Evolutionary conservation across 2,888 invertebrate species (phyloP).

Genomic region (Drosophila hamatofila): DNA sequence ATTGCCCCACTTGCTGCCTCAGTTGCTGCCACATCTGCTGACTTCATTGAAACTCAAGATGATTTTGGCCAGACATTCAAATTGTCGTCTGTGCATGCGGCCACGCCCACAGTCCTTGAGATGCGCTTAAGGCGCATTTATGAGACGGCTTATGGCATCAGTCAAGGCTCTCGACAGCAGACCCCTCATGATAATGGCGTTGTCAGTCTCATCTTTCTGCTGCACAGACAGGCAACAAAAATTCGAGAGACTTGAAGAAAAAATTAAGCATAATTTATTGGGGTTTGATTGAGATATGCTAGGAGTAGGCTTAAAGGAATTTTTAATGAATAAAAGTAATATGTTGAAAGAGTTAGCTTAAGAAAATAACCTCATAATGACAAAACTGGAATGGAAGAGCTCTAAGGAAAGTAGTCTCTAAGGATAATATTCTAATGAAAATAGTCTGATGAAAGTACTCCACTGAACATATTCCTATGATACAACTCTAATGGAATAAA

Average conservation of each 20-base stretch:
- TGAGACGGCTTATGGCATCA: constrained; percentile 15
- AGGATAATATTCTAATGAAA: background rate
- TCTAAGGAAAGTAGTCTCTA: no score
- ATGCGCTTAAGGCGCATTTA: constrained; percentile 31
- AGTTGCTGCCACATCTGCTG: constrained; percentile 18
- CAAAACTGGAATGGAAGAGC: background rate
- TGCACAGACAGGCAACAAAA: background rate
- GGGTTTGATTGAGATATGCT: background rate
- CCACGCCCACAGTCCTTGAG: constrained; percentile 35
- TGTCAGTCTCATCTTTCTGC: background rate
- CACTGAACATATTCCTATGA: background rate
- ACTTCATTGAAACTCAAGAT: constrained; percentile 22
- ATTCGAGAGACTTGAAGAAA: background rate
- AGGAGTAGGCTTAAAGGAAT: background rate
- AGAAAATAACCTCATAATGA: background rate
- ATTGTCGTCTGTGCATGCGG: constrained; percentile 8
- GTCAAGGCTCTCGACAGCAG: constrained; percentile 12
- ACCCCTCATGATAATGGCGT: background rate
- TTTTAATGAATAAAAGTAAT: background rate
- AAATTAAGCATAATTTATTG: background rate
- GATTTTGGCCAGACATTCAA: constrained; percentile 14
- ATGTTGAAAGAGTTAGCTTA: background rate
- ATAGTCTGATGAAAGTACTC: background rate
- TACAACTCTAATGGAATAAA: no score
- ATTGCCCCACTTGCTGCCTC: constrained; percentile 9